Evolutionary conservation across 2,888 invertebrate genomes (phyloP).

Genomic region (Agapostemon virescens): DNA sequence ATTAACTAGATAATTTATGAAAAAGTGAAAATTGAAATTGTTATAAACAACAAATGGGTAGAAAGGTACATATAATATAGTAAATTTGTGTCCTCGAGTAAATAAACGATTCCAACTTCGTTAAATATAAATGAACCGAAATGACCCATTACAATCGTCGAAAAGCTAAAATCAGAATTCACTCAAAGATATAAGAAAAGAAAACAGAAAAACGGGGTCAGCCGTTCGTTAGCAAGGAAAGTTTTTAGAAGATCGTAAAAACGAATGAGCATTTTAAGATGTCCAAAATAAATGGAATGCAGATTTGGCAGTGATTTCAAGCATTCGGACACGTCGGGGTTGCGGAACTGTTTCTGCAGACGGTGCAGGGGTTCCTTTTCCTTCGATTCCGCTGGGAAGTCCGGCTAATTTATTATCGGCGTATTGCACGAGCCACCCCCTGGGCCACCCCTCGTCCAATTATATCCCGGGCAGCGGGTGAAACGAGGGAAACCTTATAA

Average conservation of each 20-base stretch:
- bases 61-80: too few species aligned
- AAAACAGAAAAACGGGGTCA: too few species aligned
- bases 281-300: background rate
- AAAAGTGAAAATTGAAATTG: too few species aligned
- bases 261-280: background rate
- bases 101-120: too few species aligned
- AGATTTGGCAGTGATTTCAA: background rate
- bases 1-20: too few species aligned
- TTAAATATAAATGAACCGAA: too few species aligned
- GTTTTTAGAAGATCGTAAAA: background rate
- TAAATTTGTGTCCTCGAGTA: too few species aligned
- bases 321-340: background rate
- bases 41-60: too few species aligned
- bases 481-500: slow-evolving; percentile 37
- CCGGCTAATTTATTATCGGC: slow-evolving; percentile 45
- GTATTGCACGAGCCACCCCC: slow-evolving; percentile 26
- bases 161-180: too few species aligned
- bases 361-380: slow-evolving; percentile 20
- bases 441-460: slow-evolving; percentile 19
- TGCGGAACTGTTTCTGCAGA: background rate
- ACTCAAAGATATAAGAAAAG: too few species aligned
- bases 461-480: slow-evolving; percentile 26
- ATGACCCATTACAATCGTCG: too few species aligned
- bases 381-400: slow-evolving; percentile 40
- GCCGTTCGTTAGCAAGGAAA: too few species aligned